Evolutionary conservation across 2,797 vertebrate genomes (phyloP), one percentile per base, ranked within the genome.

Genomic region (Pampus argenteus): DNA sequence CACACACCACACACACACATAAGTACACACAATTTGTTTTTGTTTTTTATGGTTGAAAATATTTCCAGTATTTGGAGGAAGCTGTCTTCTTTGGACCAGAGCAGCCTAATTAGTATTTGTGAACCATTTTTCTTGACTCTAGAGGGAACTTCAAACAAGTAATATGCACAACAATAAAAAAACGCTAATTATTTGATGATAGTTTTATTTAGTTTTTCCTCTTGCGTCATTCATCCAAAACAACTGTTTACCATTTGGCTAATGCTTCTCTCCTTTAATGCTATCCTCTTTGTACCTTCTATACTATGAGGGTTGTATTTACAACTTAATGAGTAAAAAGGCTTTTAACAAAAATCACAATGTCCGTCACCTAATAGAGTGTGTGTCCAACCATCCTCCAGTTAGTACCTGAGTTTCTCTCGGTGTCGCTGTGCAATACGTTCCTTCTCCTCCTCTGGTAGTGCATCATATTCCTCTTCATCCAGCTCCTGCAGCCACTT

Each of bases 381-480:
- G 8, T 45, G 38, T n/a, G 55, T 34, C 13, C 1, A 0, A 14
- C 61, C 11, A n/a, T 52, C 22, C 48, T 34, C 4, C 9, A 47
- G 47, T 68, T 17, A 48, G 31, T 83, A 97, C 97, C 93, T 95
- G 78, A 86, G 85, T 52, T 85, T 96, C 58, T 89, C 76, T 80
- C 85, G 81, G 2, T 93, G 57, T 31, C 49, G 42, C 15, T 82
- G 64, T 26, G 92, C 76, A 4, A 96, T 85, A 0, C 0, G 2
- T 26, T 82, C 62, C 55, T 94, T 96, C 74, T 95, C 76, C 29
- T 96, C 89, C 23, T 92, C 87, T 0, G 95, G 86, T 54, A 98
- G 85, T 31, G 93, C 91, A 0, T 96, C 93, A 3, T 96, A 97
- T 15, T 94, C 88, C 0, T 97, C 95, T 49, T 97, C 96, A 54